A percentile compares a stretch with the other conserved stretches of the same genome.
Conservation (phyloP, 2,113 vertebrate genomes). For the Poecile atricapillus region DNA sequence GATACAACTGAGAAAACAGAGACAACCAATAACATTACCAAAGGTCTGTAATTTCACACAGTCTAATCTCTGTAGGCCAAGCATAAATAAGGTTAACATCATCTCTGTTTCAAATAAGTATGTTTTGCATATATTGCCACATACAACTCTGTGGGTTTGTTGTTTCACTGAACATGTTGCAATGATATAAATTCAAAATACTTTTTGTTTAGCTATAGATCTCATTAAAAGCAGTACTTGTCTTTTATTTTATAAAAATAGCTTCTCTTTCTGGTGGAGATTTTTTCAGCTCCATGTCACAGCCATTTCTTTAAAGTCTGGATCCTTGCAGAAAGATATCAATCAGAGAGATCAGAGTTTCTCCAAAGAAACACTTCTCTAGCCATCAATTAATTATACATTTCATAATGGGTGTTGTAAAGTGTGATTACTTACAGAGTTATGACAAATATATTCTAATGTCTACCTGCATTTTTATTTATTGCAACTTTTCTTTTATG, state of each 20-base stretch:
- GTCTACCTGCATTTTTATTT: background rate
- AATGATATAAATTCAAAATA: background rate
- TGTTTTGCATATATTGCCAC: background rate
- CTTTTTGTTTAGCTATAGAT: background rate
- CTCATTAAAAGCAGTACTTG: background rate
- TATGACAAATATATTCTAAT: background rate
- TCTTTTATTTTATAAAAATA: background rate
- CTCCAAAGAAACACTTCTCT: background rate
- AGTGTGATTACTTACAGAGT: background rate
- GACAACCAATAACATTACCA: conserved; percentile 45
- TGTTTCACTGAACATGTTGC: background rate
- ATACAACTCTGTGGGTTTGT: background rate
- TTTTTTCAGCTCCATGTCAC: background rate
- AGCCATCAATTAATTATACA: background rate
- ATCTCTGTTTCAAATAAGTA: background rate
- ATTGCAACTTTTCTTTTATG: background rate
- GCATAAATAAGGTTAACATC: background rate
- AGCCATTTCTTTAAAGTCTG: background rate
- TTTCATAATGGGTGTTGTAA: background rate
- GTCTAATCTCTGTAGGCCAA: background rate
- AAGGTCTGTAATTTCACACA: conserved; percentile 66
- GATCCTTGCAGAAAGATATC: background rate
- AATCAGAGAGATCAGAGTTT: background rate
- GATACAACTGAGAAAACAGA: conserved; percentile 60
- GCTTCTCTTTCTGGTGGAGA: background rate